These are phyloP conservation scores for Hippocampus mohnikei DNA, from an alignment of 2,113 vertebrate genomes.

Conservation along the genomic window DNA sequence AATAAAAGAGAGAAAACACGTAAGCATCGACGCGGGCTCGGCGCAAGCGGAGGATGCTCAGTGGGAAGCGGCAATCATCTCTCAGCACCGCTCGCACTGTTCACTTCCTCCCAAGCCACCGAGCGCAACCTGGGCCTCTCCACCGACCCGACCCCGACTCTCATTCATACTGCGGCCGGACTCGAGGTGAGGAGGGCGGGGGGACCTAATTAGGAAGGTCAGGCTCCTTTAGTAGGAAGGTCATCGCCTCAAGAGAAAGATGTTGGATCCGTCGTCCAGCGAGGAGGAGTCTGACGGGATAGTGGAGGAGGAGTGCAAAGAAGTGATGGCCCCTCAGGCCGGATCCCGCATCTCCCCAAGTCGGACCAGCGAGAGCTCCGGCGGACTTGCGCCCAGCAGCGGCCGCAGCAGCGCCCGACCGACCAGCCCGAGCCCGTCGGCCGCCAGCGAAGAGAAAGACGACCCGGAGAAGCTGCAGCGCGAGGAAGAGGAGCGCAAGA, in stretches of 20 bases:
- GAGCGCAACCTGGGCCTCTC: slow-evolving; percentile 40
- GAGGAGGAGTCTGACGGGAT: slow-evolving; percentile 94
- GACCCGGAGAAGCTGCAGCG: slow-evolving; percentile 91
- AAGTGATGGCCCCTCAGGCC: slow-evolving; percentile 81
- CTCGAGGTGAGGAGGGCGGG: slow-evolving; percentile 4
- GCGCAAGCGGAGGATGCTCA: slow-evolving; percentile 78
- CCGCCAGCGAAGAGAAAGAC: slow-evolving; percentile 94
- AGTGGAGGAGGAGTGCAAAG: slow-evolving; percentile 89
- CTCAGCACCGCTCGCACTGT: slow-evolving; percentile 67
- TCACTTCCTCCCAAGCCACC: slow-evolving; percentile 59
- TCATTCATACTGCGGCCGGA: slow-evolving; percentile 2
- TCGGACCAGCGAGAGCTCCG: slow-evolving; percentile 84
- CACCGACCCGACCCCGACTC: slow-evolving; percentile 25
- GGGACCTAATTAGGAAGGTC: slow-evolving; percentile 2
- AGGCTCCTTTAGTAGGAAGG: slow-evolving; percentile 16
- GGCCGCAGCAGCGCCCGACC: slow-evolving; percentile 78
- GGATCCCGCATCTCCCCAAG: slow-evolving; percentile 85
- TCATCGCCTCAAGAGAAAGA: slow-evolving; percentile 56
- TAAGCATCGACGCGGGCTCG: slow-evolving; percentile 77
- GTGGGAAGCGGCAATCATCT: slow-evolving; percentile 56
- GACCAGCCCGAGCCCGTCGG: slow-evolving; percentile 85
- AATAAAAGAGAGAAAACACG: slow-evolving; percentile 81
- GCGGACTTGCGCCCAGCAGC: slow-evolving; percentile 79
- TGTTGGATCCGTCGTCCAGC: slow-evolving; percentile 95
- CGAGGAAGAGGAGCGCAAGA: slow-evolving; percentile 94